Evolutionary conservation across 1,140 invertebrate species (phyloP), one percentile per base, ranked within the genome.

Genomic region (Heliothis virescens): DNA sequence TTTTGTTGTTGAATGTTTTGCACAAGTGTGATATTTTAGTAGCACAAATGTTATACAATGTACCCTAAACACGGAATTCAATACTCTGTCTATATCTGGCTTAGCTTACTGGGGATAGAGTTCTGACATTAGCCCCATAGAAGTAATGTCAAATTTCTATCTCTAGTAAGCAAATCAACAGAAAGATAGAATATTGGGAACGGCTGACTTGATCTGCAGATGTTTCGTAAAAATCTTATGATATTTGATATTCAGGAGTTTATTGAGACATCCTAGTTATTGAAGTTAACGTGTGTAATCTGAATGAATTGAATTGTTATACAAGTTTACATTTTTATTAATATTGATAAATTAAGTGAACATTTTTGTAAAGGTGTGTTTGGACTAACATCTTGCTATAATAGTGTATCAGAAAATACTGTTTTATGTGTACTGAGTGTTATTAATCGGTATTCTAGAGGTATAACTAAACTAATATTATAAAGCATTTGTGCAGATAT

Each of bases 11-110:
- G 4, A 57, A 59, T 74, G 16, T 73, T 21, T 62, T 81, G 80
- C 80, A 80, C 80, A 59, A 55, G 60, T 57, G 78, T 82, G 63
- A 71, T 50, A 75, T 75, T 75, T 62, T 34, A 41, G 11, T 47
- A 75, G 55, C 55, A 47, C 55, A 50, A 62, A 13, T 50, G 62
- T 29, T 71, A 71, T 53, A 52, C 21, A 71, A 71, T 53, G 48
- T 71, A 48, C 34, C 34, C 34, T 41, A 41, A 18, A 48, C 41
- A n/a, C n/a, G n/a, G n/a, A n/a, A n/a, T n/a, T n/a, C n/a, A n/a
- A n/a, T n/a, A n/a, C n/a, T n/a, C n/a, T n/a, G n/a, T n/a, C n/a
- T n/a, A n/a, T n/a, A n/a, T n/a, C n/a, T n/a, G n/a, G n/a, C n/a
- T n/a, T n/a, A n/a, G n/a, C n/a, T n/a, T n/a, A n/a, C n/a, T n/a